Percentiles rank a stretch among this genome's conserved stretches.
These are phyloP conservation scores for Eidolon dupreanum DNA, from an alignment of 2,797 vertebrate genomes.

Conservation along the genomic window DNA sequence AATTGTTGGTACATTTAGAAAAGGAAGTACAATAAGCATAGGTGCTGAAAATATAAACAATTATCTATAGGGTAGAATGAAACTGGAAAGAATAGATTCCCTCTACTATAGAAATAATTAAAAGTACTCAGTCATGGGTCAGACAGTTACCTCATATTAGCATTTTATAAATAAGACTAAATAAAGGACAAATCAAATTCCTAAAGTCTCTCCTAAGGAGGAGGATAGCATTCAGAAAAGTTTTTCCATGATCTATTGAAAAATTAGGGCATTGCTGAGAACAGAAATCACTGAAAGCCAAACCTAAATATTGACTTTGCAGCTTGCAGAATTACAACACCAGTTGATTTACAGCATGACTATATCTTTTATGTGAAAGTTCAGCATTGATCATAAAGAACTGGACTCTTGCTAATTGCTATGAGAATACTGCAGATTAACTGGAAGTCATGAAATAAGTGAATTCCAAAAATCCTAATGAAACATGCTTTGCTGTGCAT, in stretches of 20 bases:
- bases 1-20: not conserved
- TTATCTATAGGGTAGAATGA: not conserved
- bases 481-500: not conserved
- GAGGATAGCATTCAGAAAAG: not conserved
- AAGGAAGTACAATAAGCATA: not conserved
- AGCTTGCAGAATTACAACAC: not conserved
- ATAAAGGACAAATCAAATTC: not conserved
- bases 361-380: not conserved
- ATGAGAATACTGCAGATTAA: not conserved
- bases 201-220: not conserved
- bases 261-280: not conserved
- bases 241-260: not conserved
- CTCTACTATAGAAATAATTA: not conserved
- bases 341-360: slow-evolving; percentile 6
- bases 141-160: not conserved
- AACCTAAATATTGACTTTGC: not conserved
- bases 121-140: not conserved
- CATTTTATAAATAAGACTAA: not conserved
- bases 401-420: slow-evolving; percentile 12
- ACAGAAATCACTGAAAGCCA: not conserved
- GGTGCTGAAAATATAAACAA: not conserved
- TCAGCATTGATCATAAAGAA: not conserved
- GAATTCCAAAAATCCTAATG: not conserved
- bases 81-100: not conserved
- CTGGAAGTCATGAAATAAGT: not conserved